Conservation (phyloP, 1,140 invertebrate species). For the Heliconius nattereri region DNA sequence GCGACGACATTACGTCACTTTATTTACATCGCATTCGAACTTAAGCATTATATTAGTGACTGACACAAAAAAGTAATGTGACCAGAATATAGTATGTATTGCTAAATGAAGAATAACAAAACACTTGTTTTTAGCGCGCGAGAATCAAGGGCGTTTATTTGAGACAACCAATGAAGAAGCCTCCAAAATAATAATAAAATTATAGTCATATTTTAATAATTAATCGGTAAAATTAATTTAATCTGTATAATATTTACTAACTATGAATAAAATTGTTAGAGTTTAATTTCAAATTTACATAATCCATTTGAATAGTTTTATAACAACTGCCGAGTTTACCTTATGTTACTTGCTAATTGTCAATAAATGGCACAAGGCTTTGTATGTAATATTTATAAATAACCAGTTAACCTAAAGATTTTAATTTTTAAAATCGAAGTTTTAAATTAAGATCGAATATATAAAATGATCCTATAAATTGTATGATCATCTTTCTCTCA, state of each 20-base stretch:
- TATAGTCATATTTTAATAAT: not conserved
- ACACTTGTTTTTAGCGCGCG: not conserved
- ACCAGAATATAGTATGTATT: not conserved
- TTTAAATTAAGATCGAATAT: too few species aligned
- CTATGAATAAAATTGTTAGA: not conserved
- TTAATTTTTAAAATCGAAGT: too few species aligned
- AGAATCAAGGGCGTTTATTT: not conserved
- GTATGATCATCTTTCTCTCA: too few species aligned
- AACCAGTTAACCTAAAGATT: not conserved
- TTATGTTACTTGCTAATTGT: not conserved
- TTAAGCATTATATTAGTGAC: slow-evolving; percentile 3
- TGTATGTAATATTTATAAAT: not conserved
- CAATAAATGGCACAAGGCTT: not conserved
- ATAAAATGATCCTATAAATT: too few species aligned
- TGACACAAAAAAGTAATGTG: not conserved
- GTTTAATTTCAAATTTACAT: not conserved
- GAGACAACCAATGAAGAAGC: not conserved
- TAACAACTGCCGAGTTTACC: not conserved
- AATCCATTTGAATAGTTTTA: slow-evolving; percentile 1
- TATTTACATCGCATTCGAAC: slow-evolving; percentile 16
- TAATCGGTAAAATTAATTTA: too few species aligned
- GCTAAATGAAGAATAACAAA: not conserved
- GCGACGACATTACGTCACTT: slow-evolving; percentile 22
- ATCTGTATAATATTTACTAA: too few species aligned
- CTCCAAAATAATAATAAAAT: not conserved